These are phyloP conservation scores for Choreutis nemorana DNA, from an alignment of 2,888 invertebrate genomes.

Conservation along the genomic window DNA sequence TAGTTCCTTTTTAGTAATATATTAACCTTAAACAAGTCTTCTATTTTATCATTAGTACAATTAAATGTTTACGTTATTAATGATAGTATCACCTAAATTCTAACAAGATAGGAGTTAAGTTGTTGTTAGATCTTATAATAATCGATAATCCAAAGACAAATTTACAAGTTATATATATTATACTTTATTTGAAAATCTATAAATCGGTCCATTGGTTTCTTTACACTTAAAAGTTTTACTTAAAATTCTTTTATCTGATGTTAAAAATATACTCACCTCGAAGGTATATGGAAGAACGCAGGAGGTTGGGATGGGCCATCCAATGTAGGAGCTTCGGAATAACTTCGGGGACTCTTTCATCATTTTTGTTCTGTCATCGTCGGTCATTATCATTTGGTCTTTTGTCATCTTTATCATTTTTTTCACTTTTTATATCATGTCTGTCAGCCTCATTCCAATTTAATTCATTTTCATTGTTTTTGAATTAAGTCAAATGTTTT, in stretches of 20 bases:
- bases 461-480: too few relatives aligned
- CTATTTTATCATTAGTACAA: background rate
- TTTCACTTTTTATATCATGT: too few relatives aligned
- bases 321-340: constrained; percentile 28
- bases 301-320: constrained; percentile 41
- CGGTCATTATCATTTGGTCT: constrained; percentile 7
- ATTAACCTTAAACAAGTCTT: background rate
- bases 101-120: background rate
- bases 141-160: too few relatives aligned
- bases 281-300: constrained; percentile 32
- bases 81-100: background rate
- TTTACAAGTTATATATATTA: constrained; percentile 2
- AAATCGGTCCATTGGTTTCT: constrained; percentile 1
- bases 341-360: constrained; percentile 23
- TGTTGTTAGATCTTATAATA: too few relatives aligned
- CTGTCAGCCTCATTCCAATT: too few relatives aligned
- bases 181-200: constrained; percentile 3
- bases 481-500: too few relatives aligned
- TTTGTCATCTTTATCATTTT: background rate
- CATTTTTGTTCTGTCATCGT: constrained; percentile 13
- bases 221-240: background rate
- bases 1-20: background rate
- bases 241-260: too few relatives aligned
- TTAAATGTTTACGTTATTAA: background rate
- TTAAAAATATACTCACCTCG: constrained; percentile 46